phyloP scores from a whole-genome alignment of 1,140 invertebrate species.

The Pemphigus obesinymphae region DNA sequence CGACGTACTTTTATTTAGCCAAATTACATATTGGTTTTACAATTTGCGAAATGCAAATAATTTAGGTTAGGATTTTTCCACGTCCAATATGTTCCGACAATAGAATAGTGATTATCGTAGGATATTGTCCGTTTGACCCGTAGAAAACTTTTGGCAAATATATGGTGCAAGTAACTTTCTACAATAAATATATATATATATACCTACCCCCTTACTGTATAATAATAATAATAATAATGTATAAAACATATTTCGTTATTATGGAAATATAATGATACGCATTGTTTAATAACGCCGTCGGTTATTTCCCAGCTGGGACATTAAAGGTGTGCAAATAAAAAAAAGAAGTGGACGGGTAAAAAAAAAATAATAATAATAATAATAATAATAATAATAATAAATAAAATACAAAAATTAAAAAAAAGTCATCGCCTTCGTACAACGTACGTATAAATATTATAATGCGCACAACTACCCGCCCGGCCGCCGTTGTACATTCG shows the following conservation, averaged over 20 bases:
- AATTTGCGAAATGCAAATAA: too few species aligned
- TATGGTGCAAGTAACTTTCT: neutral
- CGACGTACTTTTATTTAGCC: too few species aligned
- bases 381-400: neutral
- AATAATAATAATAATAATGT: neutral
- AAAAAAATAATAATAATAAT: neutral
- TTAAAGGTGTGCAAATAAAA: slow-evolving; percentile 28
- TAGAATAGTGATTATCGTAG: too few species aligned
- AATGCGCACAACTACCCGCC: neutral
- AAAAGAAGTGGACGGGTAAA: slow-evolving; percentile 9
- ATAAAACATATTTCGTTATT: slow-evolving; percentile 16
- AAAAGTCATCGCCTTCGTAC: neutral
- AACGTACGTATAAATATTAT: neutral
- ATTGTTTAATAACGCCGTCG: slow-evolving; percentile 30
- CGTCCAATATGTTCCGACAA: too few species aligned
- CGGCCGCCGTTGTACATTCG: neutral
- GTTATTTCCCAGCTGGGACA: slow-evolving; percentile 37
- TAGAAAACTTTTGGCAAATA: neutral
- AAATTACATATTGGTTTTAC: too few species aligned
- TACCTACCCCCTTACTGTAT: neutral
- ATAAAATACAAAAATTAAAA: slow-evolving; percentile 2
- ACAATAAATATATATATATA: neutral
- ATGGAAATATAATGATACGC: slow-evolving; percentile 16
- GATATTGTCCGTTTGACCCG: slow-evolving; percentile 8
- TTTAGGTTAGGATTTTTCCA: too few species aligned